phyloP scores from a whole-genome alignment of 2,113 vertebrate species.

The Chelonoidis abingdonii region DNA sequence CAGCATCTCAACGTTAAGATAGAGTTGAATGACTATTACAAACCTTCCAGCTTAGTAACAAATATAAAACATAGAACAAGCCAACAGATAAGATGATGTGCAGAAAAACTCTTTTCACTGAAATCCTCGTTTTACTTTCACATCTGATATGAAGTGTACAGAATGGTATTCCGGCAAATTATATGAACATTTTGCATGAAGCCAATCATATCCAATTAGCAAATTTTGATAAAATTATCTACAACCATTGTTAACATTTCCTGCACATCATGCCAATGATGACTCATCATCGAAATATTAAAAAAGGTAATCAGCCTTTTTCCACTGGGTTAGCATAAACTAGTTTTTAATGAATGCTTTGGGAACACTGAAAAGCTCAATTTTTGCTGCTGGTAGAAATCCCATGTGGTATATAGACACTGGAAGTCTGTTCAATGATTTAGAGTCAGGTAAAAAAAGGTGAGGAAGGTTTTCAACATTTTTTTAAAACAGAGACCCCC shows the following conservation, averaged over 20 bases:
- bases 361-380: conserved; percentile 8
- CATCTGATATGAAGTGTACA: background rate
- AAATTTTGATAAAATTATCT: conserved; percentile 25
- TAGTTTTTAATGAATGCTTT: conserved; percentile 16
- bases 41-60: background rate
- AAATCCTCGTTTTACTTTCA: background rate
- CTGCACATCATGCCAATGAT: background rate
- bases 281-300: background rate
- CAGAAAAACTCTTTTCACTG: background rate
- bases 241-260: background rate
- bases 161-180: background rate
- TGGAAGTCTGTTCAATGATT: conserved; percentile 66
- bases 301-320: conserved; percentile 28
- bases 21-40: background rate
- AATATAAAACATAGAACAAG: background rate
- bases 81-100: background rate
- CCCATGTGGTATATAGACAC: conserved; percentile 50
- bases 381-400: conserved; percentile 53
- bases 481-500: conserved; percentile 66
- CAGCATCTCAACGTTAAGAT: background rate
- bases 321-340: conserved; percentile 12
- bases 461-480: conserved; percentile 58
- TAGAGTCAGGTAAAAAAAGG: conserved; percentile 64
- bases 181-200: background rate
- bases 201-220: background rate